Evolutionary conservation across 92 coral and sea anemone genomes (phyloP), one percentile per base, ranked within the genome.

Genomic region (Umimayanthus kanabou): DNA sequence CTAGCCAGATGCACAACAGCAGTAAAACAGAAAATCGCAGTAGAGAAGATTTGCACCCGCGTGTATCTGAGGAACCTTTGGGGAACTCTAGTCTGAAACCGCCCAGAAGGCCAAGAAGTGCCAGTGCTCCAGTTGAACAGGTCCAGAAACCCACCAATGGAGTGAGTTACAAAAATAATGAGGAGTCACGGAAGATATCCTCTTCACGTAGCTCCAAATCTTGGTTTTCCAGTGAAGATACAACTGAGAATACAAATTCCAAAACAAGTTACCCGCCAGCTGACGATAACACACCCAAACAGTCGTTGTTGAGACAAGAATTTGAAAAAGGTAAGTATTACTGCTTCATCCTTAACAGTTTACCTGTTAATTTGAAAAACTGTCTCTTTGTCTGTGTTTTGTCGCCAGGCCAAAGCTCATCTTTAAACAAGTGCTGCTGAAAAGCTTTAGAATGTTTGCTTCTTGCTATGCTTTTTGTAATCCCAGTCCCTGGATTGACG

Each of bases 271-370:
- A 15, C 40, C 16, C 23, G 5, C 61, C 61, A n/a, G n/a, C 39
- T 15, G 58, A 6, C 26, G 86, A 69, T 1, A 42, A 57, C 39
- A 42, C 16, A 23, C 86, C 86, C 11, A 82, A 66, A 29, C 86
- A 67, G 42, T 82, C 86, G 58, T 15, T 82, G 39, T 39, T 82
- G 14, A 65, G 39, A 14, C 65, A 66, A 20, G 76, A 82, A 28
- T 42, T 82, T 43, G 58, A 43, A 42, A 82, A 82, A 66, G 86
- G 86, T 82, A 82, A 4, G 42, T 43, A 40, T 65, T 50, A 50
- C 16, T 9, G 57, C 10, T 50, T 9, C 57, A 50, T 11, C 20
- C 58, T 53, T 53, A 53, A 53, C 57, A 50, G 57, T 50, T 50
- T 50, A 50, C 20, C 4, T 53, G 18, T 3, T 0, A 2, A 53